These are phyloP conservation scores for Numida meleagris DNA, from an alignment of 2,113 vertebrate genomes.

Conservation along the genomic window DNA sequence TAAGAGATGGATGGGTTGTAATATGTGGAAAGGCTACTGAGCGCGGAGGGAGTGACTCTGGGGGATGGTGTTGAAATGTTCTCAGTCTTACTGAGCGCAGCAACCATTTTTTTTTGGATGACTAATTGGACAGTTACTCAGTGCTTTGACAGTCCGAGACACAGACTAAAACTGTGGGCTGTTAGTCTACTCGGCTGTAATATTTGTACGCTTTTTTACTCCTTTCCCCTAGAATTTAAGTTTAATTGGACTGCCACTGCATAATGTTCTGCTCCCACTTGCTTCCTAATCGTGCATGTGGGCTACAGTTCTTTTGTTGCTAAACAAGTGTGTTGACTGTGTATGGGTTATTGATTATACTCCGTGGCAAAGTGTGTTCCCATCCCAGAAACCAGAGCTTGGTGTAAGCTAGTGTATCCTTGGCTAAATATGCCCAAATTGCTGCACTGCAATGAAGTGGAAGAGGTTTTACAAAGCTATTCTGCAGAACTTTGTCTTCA, in stretches of 20 bases:
- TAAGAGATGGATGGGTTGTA: background rate
- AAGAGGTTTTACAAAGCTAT: background rate
- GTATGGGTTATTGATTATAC: slow-evolving; percentile 22
- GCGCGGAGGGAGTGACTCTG: slow-evolving; percentile 17
- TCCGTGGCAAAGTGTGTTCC: background rate
- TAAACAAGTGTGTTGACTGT: slow-evolving; percentile 32
- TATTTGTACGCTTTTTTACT: slow-evolving; percentile 59
- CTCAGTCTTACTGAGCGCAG: background rate
- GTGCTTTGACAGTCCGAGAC: slow-evolving; percentile 62
- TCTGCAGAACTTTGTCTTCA: background rate
- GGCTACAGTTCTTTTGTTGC: slow-evolving; percentile 41
- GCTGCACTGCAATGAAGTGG: background rate
- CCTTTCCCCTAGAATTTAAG: slow-evolving; percentile 52
- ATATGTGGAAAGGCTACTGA: background rate
- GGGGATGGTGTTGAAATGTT: slow-evolving; percentile 25
- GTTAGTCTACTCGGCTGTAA: slow-evolving; percentile 68
- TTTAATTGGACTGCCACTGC: slow-evolving; percentile 64
- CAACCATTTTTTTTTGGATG: slow-evolving; percentile 48
- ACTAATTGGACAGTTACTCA: slow-evolving; percentile 70
- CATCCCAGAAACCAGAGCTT: background rate
- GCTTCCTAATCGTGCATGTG: slow-evolving; percentile 54
- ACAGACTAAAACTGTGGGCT: slow-evolving; percentile 60
- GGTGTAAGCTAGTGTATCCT: background rate
- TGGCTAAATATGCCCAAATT: background rate
- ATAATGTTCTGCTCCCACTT: slow-evolving; percentile 66